Evolutionary conservation across 2,888 invertebrate genomes (phyloP), one percentile per base, ranked within the genome.

Genomic region (Diadegma fenestrale): DNA sequence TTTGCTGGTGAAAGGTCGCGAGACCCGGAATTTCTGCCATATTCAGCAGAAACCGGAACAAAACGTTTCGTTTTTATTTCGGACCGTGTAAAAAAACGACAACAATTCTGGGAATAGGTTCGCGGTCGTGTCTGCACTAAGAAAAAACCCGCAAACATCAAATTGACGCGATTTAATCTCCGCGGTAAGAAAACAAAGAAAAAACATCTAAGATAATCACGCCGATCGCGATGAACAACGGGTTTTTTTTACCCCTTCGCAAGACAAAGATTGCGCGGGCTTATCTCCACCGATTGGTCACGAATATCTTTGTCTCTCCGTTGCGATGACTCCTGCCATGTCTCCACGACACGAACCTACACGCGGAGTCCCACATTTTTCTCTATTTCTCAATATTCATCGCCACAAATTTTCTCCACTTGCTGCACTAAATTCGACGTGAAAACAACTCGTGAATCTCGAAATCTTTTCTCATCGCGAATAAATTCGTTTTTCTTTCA

Each of bases 211-310:
- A 58, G 58, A 58, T 58, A 26, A 58, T 58, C 26, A 26, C 58
- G 26, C 26, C 5, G 14, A 14, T 58, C 58, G 26, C 26, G 26
- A 58, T 26, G 14, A 58, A 58, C 54, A 54, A 22, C 26, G 26
- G 26, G 14, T 26, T 58, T 26, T 58, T 58, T 58, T 26, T 5
- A 58, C 14, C 26, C 58, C 58, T 26, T 14, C 26, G 26, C 14
- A 6, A 22, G 58, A 58, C 58, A 58, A 58, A 58, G 58, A 58
- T 58, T 26, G 58, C 12, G 26, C 12, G 26, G 26, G 58, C 58
- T 58, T 58, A 58, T 58, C 58, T 26, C 1, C 14, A 58, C 14
- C 58, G 58, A 58, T 58, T 58, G 58, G 26, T 58, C 58, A 58
- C 26, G 1, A 58, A 58, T n/a, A n/a, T 58, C 58, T 58, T 58